Conservation (phyloP, 2,113 vertebrate species). For the Spilogale gracilis region DNA sequence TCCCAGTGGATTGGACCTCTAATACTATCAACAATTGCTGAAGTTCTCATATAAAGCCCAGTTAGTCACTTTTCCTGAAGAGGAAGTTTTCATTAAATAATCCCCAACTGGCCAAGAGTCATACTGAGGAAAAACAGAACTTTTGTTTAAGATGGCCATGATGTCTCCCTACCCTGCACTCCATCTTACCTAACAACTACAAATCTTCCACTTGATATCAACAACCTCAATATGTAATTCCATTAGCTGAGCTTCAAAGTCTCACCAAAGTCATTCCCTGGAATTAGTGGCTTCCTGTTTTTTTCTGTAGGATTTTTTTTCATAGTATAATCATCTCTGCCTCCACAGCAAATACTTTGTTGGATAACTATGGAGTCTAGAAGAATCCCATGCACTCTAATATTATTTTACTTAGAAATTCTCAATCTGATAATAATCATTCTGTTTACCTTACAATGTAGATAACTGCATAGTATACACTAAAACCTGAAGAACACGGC, state of each 20-base stretch:
- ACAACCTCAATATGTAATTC: background rate
- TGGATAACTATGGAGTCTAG: background rate
- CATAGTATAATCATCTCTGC: background rate
- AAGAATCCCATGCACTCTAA: background rate
- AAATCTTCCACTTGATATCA: background rate
- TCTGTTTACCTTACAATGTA: background rate
- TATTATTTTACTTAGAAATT: background rate
- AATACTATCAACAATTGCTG: background rate
- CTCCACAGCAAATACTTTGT: background rate
- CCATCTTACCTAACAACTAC: background rate
- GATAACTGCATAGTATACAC: background rate
- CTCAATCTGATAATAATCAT: background rate
- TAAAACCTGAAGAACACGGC: background rate
- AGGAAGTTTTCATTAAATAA: background rate
- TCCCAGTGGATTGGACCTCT: background rate
- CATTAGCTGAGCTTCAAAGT: background rate
- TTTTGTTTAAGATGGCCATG: background rate
- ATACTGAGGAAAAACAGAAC: background rate
- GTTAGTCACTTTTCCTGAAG: background rate
- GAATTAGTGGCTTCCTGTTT: background rate
- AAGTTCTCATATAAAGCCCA: background rate
- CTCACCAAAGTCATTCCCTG: background rate
- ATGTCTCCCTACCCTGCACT: fast-evolving
- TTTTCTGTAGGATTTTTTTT: background rate
- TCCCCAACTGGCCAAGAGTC: background rate